phyloP scores from a whole-genome alignment of 1,140 invertebrate genomes.

The Pogonognathellus flavescens region DNA sequence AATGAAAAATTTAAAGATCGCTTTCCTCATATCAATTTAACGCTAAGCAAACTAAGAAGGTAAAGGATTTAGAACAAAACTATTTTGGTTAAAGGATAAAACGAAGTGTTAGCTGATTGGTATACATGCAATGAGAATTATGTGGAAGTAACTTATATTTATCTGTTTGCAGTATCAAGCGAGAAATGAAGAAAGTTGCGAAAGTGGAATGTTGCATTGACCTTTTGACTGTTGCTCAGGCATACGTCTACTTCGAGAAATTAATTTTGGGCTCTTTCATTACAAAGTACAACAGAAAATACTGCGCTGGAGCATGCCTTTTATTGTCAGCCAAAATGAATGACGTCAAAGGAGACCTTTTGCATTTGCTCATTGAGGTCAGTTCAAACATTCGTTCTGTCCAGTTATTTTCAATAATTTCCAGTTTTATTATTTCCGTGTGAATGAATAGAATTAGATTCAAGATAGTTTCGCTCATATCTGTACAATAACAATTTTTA shows the following conservation, averaged over 20 bases:
- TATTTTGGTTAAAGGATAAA: too few species aligned
- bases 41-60: slow-evolving; percentile 96
- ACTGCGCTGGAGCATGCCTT: slow-evolving; percentile 94
- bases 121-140: too few species aligned
- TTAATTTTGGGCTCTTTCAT: slow-evolving; percentile 92
- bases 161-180: slow-evolving; percentile 82
- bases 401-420: slow-evolving; percentile 59
- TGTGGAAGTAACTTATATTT: not conserved
- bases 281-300: slow-evolving; percentile 92
- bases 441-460: too few species aligned
- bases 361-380: slow-evolving; percentile 91
- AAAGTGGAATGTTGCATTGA: slow-evolving; percentile 88
- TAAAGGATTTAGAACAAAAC: too few species aligned
- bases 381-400: too few species aligned
- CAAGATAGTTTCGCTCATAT: too few species aligned
- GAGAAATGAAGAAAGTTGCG: slow-evolving; percentile 94
- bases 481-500: too few species aligned
- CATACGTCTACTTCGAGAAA: slow-evolving; percentile 98
- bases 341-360: slow-evolving; percentile 90
- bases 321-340: slow-evolving; percentile 95
- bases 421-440: not conserved
- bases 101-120: too few species aligned
- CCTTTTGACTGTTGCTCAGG: slow-evolving; percentile 91
- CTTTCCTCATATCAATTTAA: slow-evolving; percentile 94
- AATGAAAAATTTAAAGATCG: slow-evolving; percentile 97